Evolutionary conservation across 2,888 invertebrate species (phyloP).

Genomic region (Parnassius glacialis): DNA sequence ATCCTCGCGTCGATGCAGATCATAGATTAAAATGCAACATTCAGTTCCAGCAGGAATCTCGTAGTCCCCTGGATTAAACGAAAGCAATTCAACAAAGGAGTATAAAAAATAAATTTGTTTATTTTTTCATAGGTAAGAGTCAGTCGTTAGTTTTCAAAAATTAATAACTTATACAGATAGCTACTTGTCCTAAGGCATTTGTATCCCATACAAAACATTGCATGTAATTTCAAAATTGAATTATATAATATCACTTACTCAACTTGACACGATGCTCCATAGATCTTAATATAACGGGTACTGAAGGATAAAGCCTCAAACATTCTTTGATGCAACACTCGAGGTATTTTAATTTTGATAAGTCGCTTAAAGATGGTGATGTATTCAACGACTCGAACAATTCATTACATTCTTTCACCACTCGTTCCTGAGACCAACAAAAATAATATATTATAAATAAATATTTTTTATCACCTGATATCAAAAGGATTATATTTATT

Average conservation of each 20-base stretch:
- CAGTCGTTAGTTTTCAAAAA: no score
- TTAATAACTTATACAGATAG: no score
- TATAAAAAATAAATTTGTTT: no score
- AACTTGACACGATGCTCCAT: conserved; percentile 23
- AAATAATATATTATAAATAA: not conserved
- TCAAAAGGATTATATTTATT: no score
- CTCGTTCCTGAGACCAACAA: conserved; percentile 12
- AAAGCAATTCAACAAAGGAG: no score
- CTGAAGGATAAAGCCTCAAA: conserved; percentile 72
- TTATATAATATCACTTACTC: conserved; percentile 18
- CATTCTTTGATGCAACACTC: conserved; percentile 86
- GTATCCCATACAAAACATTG: no score
- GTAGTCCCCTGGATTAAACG: conserved; percentile 24
- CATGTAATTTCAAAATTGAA: no score
- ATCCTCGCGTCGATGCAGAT: conserved; percentile 62
- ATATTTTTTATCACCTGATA: not conserved
- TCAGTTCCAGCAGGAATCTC: conserved; percentile 27
- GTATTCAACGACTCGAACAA: not conserved
- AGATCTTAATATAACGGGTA: conserved; percentile 22
- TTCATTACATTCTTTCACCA: conserved; percentile 18
- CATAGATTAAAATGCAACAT: conserved; percentile 33
- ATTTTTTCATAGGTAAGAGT: no score
- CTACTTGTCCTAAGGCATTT: no score
- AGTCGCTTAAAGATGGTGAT: conserved; percentile 60
- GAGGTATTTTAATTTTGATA: conserved; percentile 83